These are phyloP conservation scores for Archivesica marissinica DNA, from an alignment of 1,140 invertebrate genomes.

Conservation along the genomic window DNA sequence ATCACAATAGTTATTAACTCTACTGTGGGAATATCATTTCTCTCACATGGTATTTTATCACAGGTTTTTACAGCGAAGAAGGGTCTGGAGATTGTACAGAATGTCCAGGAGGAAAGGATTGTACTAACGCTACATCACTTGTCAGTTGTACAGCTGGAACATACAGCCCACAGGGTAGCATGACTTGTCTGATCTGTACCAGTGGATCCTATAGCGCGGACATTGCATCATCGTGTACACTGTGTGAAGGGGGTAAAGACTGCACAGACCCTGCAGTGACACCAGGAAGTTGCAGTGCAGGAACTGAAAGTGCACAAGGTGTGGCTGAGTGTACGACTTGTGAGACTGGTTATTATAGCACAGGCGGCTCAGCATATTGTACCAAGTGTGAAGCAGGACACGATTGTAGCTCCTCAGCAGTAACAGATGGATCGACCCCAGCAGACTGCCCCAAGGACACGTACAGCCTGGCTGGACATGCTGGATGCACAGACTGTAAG, in stretches of 20 bases:
- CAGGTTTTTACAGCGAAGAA: conserved; percentile 41
- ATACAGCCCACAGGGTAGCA: conserved; percentile 61
- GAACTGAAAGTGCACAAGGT: conserved; percentile 60
- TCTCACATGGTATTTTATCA: too few species aligned
- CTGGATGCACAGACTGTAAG: conserved; percentile 45
- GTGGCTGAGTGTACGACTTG: conserved; percentile 48
- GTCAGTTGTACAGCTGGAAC: conserved; percentile 58
- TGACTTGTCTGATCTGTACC: conserved; percentile 64
- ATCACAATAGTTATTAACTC: too few species aligned
- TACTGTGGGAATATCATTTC: too few species aligned
- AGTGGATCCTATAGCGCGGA: conserved; percentile 64
- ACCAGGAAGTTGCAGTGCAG: conserved; percentile 58
- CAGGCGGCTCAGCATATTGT: conserved; percentile 46
- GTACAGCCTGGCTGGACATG: conserved; percentile 59
- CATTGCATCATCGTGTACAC: conserved; percentile 60
- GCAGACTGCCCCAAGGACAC: conserved; percentile 49
- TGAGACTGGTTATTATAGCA: conserved; percentile 64
- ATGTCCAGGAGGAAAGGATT: conserved; percentile 51
- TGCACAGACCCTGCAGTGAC: conserved; percentile 55
- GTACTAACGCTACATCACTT: conserved; percentile 27
- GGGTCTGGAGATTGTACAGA: conserved; percentile 24
- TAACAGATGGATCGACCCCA: conserved; percentile 21
- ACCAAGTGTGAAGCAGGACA: conserved; percentile 58
- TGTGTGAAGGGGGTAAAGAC: conserved; percentile 67
- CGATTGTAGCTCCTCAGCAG: conserved; percentile 34